These are phyloP conservation scores for Epinotia brunnichana DNA, from an alignment of 2,888 invertebrate species.

Conservation along the genomic window DNA sequence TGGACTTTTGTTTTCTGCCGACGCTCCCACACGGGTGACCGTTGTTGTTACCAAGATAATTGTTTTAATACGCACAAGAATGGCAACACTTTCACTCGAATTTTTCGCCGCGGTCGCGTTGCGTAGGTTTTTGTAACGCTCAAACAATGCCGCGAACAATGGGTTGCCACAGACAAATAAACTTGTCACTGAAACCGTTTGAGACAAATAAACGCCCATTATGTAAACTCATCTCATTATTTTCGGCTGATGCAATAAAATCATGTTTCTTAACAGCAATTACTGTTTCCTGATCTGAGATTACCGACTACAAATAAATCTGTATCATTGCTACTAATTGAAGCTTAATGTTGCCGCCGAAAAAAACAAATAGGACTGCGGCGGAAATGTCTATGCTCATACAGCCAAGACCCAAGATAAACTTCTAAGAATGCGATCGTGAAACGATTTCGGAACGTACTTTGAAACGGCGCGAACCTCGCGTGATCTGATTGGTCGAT, in stretches of 20 bases:
- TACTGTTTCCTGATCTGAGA: slow-evolving; percentile 53
- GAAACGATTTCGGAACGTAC: slow-evolving; percentile 55
- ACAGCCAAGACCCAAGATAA: slow-evolving; percentile 57
- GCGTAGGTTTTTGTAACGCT: slow-evolving; percentile 43
- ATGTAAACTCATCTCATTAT: slow-evolving; percentile 24
- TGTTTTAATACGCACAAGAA: slow-evolving; percentile 64
- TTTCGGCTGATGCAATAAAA: slow-evolving; percentile 28
- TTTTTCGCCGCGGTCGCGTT: slow-evolving; percentile 52
- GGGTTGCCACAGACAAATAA: slow-evolving; percentile 46
- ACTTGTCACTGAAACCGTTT: slow-evolving; percentile 41
- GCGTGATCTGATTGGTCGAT: slow-evolving; percentile 60
- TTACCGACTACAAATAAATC: slow-evolving; percentile 62
- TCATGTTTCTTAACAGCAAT: slow-evolving; percentile 39
- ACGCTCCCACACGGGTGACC: slow-evolving; percentile 56
- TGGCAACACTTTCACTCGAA: slow-evolving; percentile 70
- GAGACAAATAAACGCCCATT: slow-evolving; percentile 31
- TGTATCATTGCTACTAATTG: slow-evolving; percentile 75
- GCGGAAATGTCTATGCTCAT: slow-evolving; percentile 67
- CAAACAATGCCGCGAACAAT: slow-evolving; percentile 45
- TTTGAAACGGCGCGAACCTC: slow-evolving; percentile 62
- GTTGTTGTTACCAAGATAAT: slow-evolving; percentile 60
- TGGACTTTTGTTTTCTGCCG: slow-evolving; percentile 51
- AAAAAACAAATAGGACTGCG: slow-evolving; percentile 63
- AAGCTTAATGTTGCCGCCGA: slow-evolving; percentile 51
- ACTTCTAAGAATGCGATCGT: slow-evolving; percentile 66